phyloP scores from a whole-genome alignment of 2,797 vertebrate species.

The Falco berigora region DNA sequence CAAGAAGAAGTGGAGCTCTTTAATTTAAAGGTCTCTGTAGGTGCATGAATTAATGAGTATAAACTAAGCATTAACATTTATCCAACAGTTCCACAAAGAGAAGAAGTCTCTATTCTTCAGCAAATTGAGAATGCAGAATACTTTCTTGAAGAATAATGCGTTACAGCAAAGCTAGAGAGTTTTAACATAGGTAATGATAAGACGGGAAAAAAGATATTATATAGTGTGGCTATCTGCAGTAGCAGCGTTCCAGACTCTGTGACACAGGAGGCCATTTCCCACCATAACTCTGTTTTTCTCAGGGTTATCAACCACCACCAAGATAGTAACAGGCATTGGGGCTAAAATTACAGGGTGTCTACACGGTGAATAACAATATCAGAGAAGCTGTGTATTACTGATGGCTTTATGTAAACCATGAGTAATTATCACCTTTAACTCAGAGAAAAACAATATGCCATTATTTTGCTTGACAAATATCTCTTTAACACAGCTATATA shows the following conservation, averaged over 20 bases:
- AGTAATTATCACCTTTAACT: constrained; percentile 29
- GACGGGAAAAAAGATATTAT: neutral
- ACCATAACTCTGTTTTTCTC: neutral
- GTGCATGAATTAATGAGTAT: neutral
- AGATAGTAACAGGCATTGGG: neutral
- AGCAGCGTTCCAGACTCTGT: neutral
- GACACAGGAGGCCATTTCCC: neutral
- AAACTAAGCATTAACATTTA: neutral
- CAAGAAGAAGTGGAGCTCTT: neutral
- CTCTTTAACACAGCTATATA: neutral
- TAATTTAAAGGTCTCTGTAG: neutral
- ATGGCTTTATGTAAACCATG: neutral
- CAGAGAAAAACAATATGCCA: constrained; percentile 4
- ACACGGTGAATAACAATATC: neutral
- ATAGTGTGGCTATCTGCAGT: neutral
- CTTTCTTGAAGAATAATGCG: neutral
- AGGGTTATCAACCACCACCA: neutral
- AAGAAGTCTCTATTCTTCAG: neutral
- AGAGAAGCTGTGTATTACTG: neutral
- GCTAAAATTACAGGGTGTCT: neutral
- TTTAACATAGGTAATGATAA: neutral
- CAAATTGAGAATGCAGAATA: neutral
- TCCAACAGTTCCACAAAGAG: neutral
- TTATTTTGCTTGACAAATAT: constrained; percentile 19
- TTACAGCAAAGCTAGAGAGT: neutral